Percentiles rank a stretch among this genome's conserved stretches.
phyloP scores from a whole-genome alignment of 2,888 invertebrate species.

The Drosophila colorata region DNA sequence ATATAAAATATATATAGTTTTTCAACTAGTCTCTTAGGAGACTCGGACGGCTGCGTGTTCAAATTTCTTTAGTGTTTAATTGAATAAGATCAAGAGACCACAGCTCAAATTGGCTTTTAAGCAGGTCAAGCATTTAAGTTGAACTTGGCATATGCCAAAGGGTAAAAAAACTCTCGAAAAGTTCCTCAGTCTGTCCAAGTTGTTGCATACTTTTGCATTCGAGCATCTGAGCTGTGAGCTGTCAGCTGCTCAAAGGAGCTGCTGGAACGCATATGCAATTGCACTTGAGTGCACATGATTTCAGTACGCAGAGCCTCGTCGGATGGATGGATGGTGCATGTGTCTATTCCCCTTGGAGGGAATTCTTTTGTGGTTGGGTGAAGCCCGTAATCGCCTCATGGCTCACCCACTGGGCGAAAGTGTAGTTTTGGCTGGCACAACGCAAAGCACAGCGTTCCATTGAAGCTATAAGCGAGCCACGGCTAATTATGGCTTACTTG shows the following conservation, averaged over 20 bases:
- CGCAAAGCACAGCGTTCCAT: constrained; percentile 13
- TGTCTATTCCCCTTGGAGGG: not conserved
- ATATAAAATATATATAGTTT: too few species aligned
- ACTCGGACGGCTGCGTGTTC: too few species aligned
- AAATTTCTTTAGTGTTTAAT: constrained; percentile 35
- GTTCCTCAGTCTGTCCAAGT: constrained; percentile 15
- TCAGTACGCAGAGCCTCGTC: not conserved
- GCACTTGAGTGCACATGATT: constrained; percentile 55
- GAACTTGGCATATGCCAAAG: constrained; percentile 54
- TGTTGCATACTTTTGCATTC: constrained; percentile 7
- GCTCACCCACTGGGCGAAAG: not conserved
- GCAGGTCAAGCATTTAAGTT: constrained; percentile 67
- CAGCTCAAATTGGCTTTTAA: constrained; percentile 33
- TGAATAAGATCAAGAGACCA: constrained; percentile 32
- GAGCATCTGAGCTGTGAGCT: not conserved
- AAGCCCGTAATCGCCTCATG: constrained; percentile 15
- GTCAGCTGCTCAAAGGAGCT: constrained; percentile 31
- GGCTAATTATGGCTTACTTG: constrained; percentile 52
- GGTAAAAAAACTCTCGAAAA: constrained; percentile 4
- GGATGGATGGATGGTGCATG: constrained; percentile 1
- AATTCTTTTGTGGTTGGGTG: constrained; percentile 8
- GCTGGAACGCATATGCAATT: constrained; percentile 41
- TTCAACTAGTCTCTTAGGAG: too few species aligned
- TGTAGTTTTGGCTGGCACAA: not conserved
- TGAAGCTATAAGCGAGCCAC: constrained; percentile 10